Evolutionary conservation across 2,888 invertebrate species (phyloP), one percentile per base, ranked within the genome.

Genomic region (Gymnosoma rotundatum): DNA sequence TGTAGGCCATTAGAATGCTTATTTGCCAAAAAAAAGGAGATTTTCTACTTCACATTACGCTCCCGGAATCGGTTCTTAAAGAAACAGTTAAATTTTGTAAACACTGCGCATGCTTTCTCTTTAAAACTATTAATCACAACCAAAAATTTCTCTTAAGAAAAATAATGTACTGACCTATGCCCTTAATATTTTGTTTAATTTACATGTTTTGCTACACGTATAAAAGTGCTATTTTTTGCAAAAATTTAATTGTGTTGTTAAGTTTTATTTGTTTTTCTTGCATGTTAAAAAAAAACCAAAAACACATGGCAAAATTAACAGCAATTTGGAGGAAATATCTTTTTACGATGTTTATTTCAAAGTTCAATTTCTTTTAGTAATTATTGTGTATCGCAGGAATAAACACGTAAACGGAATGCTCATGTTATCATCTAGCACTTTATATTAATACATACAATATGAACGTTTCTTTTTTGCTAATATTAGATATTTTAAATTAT

Each of bases 311-410:
- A 50, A 25, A 14, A 52, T 52, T 70, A 21, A 60, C 45, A 54
- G 18, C 8, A 58, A 73, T 56, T 66, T 72, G 38, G 18, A 73
- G 58, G 42, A 78, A 48, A 73, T 45, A 52, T 42, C 20, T 48
- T 64, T 61, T 45, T 16, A 52, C 32, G 50, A 48, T 54, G 18
- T 78, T 69, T 48, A 75, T 32, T 81, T 69, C 1, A 54, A 69
- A 81, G 56, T 70, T 84, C 58, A 80, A 69, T 80, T 81, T 63
- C 21, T 64, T 81, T 84, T 64, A 84, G 83, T 84, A 69, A 42
- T 45, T 56, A 78, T 80, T 81, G 76, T 73, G 64, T 63, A 45
- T 20, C n/a, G 58, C 32, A 81, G 73, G 38, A 18, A 20, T 58
- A 38, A 67, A 73, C 81, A 78, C 21, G 73, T 58, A 3, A 20